These are phyloP conservation scores for Florisuga fusca DNA, from an alignment of 2,797 vertebrate genomes.

Conservation along the genomic window DNA sequence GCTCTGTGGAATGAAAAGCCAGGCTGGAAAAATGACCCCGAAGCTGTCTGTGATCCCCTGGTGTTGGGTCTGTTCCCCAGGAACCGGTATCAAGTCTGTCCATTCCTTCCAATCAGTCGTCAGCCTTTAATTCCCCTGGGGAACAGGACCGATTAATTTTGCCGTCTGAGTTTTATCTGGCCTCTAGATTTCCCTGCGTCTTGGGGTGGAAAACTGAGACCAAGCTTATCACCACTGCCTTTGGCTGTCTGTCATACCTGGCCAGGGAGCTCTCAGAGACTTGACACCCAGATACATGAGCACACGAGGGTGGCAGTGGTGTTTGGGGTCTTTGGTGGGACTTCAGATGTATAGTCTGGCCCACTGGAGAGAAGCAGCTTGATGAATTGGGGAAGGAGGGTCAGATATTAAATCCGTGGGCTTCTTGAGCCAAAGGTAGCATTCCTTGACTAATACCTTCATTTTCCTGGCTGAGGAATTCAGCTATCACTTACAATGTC, in stretches of 20 bases:
- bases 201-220: fast-evolving
- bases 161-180: fast-evolving
- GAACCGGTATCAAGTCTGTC: neutral
- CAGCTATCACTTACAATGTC: neutral
- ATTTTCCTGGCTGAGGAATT: neutral
- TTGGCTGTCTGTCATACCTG: neutral
- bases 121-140: neutral
- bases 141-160: neutral
- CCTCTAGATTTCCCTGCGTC: neutral
- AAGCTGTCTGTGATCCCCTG: fast-evolving
- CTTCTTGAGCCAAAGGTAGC: neutral
- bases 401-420: fast-evolving
- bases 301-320: fast-evolving
- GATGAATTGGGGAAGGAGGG: neutral
- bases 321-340: neutral
- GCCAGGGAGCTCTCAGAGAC: neutral
- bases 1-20: neutral
- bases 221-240: fast-evolving
- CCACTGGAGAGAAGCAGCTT: neutral
- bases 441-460: neutral
- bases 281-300: fast-evolving
- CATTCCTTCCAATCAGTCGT: fast-evolving
- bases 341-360: neutral
- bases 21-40: neutral
- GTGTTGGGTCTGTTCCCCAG: fast-evolving